Evolutionary conservation across 1,140 invertebrate genomes (phyloP).

Genomic region (Penaeus vannamei): DNA sequence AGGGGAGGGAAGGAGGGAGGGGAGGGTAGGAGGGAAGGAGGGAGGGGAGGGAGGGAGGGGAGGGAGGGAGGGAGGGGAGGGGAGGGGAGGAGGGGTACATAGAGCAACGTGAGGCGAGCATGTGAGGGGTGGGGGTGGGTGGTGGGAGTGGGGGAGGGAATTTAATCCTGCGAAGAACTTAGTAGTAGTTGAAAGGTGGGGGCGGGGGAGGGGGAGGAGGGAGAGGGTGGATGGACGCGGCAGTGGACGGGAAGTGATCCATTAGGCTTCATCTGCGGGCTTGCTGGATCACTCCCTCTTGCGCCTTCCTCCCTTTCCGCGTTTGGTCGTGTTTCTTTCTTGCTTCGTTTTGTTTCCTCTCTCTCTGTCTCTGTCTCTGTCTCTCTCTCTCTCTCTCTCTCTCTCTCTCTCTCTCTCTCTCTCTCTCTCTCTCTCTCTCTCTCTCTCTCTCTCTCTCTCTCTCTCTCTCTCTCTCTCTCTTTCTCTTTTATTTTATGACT

Average conservation of each 20-base stretch:
- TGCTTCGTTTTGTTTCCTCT: neutral
- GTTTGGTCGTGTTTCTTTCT: no score
- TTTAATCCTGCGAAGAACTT: no score
- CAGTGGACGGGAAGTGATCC: no score
- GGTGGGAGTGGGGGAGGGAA: neutral
- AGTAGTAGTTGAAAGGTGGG: no score
- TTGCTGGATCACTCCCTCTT: neutral
- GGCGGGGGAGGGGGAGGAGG: no score
- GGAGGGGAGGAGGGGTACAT: no score
- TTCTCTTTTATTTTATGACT: neutral
- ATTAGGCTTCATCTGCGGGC: no score
- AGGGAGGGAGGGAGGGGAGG: no score
- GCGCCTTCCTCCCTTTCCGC: neutral
- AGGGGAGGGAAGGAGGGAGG: no score
- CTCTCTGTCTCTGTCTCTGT: neutral
- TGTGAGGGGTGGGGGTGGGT: neutral
- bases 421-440: neutral
- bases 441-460: neutral
- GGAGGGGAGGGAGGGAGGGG: neutral
- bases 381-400: slow-evolving; percentile 11
- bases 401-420: neutral
- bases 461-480: neutral
- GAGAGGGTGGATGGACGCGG: no score
- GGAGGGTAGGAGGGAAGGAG: neutral
- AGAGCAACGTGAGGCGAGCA: no score